Percentiles rank a stretch among this genome's conserved stretches.
Conservation (phyloP, 2,888 invertebrate genomes). For the Liopterus haemorrhoidalis region DNA sequence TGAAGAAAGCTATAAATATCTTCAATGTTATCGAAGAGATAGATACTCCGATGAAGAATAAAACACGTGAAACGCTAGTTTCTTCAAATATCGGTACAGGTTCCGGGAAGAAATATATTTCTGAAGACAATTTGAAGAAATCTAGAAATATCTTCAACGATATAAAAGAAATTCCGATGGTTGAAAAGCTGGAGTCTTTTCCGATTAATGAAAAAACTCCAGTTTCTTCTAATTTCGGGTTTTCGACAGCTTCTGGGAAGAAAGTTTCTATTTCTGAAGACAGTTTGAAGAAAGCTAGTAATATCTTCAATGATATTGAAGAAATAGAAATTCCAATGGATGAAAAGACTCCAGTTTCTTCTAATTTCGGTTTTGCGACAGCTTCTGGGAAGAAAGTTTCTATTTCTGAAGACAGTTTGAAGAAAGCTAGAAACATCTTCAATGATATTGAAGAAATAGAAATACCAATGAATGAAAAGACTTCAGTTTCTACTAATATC, state of each 20-base stretch:
- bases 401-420: conserved; percentile 38
- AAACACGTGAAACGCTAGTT: no score
- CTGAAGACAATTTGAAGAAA: conserved; percentile 45
- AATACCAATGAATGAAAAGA: background rate
- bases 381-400: conserved; percentile 31
- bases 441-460: conserved; percentile 28
- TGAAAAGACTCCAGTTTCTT: no score
- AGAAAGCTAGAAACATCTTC: conserved; percentile 38
- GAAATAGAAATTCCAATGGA: conserved; percentile 42
- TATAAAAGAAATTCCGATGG: background rate
- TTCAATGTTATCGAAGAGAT: conserved; percentile 34
- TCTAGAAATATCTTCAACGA: background rate
- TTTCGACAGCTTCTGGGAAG: conserved; percentile 39
- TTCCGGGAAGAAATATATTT: conserved; percentile 45
- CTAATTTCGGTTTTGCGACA: no score
- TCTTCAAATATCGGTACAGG: no score
- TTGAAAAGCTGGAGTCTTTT: no score
- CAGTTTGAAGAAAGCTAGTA: conserved; percentile 40
- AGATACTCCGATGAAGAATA: no score
- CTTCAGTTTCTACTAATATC: no score
- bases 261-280: conserved; percentile 42
- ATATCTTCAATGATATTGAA: conserved; percentile 37
- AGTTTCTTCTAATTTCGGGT: conserved; percentile 2
- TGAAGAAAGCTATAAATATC: conserved; percentile 38
- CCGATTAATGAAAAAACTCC: no score